A percentile compares a stretch with the other conserved stretches of the same genome.
phyloP scores from a whole-genome alignment of 2,888 invertebrate species.

The Hemithea aestivaria region DNA sequence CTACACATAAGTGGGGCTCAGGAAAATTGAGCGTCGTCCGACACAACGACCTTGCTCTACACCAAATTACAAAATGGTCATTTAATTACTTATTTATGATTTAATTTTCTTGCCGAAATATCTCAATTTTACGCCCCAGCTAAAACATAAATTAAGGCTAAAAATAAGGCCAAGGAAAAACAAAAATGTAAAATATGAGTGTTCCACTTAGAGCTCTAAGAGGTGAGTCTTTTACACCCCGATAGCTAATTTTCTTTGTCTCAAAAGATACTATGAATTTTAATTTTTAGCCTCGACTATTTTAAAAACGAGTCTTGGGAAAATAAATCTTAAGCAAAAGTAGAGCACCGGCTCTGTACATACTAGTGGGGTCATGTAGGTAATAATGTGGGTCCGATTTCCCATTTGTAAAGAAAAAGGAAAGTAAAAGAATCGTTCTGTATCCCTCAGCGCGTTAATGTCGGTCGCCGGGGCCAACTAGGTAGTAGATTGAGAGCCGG shows the following conservation, averaged over 20 bases:
- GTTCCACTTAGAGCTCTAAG: slow-evolving; percentile 11
- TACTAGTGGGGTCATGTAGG: slow-evolving; percentile 13
- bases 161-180: slow-evolving; percentile 11
- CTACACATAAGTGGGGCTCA: no score
- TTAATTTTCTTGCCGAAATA: no score
- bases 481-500: slow-evolving; percentile 18
- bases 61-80: slow-evolving; percentile 8
- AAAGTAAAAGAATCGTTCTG: slow-evolving; percentile 40
- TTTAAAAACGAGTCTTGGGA: slow-evolving; percentile 18
- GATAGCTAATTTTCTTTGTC: slow-evolving; percentile 20
- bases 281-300: slow-evolving; percentile 20
- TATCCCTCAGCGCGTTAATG: slow-evolving; percentile 44
- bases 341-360: slow-evolving; percentile 19
- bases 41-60: no score
- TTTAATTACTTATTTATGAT: no score
- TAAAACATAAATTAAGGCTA: slow-evolving; percentile 1
- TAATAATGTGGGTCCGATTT: slow-evolving; percentile 53
- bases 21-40: no score
- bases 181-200: slow-evolving; percentile 16
- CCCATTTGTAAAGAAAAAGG: slow-evolving; percentile 54
- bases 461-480: slow-evolving; percentile 31
- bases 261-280: slow-evolving; percentile 24
- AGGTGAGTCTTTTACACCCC: slow-evolving; percentile 18
- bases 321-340: slow-evolving; percentile 29
- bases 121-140: not conserved